A percentile compares a stretch with the other conserved stretches of the same genome.
Evolutionary conservation across 2,113 vertebrate genomes (phyloP).

Genomic region (Pygoscelis adeliae): DNA sequence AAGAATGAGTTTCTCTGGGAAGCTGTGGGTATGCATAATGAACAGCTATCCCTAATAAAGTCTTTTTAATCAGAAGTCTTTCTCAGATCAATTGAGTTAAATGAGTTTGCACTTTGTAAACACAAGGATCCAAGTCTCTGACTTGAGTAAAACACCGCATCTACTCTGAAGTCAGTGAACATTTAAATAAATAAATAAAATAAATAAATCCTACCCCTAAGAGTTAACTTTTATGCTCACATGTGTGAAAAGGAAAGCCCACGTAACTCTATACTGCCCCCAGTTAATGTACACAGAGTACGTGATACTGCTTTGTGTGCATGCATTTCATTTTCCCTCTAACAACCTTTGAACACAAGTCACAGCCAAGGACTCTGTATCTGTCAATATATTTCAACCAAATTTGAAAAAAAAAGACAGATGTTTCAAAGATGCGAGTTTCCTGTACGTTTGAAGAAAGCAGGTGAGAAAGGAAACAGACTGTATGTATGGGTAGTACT

Average conservation of each 20-base stretch:
- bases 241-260: neutral
- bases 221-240: neutral
- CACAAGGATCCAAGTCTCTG: neutral
- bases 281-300: neutral
- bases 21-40: conserved; percentile 40
- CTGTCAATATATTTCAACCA: neutral
- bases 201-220: neutral
- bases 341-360: neutral
- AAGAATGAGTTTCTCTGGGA: conserved; percentile 22
- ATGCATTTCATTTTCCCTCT: neutral
- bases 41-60: conserved; percentile 28
- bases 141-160: neutral
- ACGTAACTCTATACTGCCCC: neutral
- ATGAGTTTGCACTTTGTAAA: conserved; percentile 12
- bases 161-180: neutral
- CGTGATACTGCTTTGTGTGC: neutral
- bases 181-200: neutral
- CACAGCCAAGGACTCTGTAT: neutral
- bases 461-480: neutral
- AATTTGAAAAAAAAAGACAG: neutral
- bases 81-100: conserved; percentile 26
- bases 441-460: neutral
- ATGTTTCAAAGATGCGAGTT: neutral
- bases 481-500: too few relatives aligned
- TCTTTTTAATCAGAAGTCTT: conserved; percentile 9